These are phyloP conservation scores for Rhadinocentrus ornatus DNA, from an alignment of 2,797 vertebrate genomes.

Conservation along the genomic window DNA sequence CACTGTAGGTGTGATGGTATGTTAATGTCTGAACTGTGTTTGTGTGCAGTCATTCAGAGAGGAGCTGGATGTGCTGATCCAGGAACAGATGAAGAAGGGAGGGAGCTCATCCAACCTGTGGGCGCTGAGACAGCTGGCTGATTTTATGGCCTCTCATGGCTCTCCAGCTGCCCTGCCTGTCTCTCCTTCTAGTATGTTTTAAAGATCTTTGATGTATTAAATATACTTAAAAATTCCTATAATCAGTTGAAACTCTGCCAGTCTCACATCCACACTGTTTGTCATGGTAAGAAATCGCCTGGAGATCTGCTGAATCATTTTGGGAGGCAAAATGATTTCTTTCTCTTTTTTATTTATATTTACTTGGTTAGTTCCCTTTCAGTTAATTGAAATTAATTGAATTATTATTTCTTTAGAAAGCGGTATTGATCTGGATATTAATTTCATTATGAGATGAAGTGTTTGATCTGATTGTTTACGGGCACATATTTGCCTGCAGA, in stretches of 20 bases:
- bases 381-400: background rate
- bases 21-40: background rate
- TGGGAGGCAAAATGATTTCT: background rate
- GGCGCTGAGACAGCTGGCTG: conserved; percentile 95
- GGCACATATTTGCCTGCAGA: background rate
- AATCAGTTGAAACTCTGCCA: background rate
- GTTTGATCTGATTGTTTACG: background rate
- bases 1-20: background rate
- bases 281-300: background rate
- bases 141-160: conserved; percentile 93
- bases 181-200: conserved; percentile 88
- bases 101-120: conserved; percentile 95
- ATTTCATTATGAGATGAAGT: background rate
- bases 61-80: conserved; percentile 96
- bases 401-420: background rate
- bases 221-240: background rate
- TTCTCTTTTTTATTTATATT: background rate
- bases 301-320: background rate
- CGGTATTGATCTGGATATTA: background rate
- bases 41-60: conserved; percentile 91
- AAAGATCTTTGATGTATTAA: background rate
- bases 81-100: conserved; percentile 98
- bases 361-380: background rate
- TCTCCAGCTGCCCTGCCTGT: conserved; percentile 89
- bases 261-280: background rate